Evolutionary conservation across 2,888 invertebrate genomes (phyloP).

Genomic region (Creontiades dilutus): DNA sequence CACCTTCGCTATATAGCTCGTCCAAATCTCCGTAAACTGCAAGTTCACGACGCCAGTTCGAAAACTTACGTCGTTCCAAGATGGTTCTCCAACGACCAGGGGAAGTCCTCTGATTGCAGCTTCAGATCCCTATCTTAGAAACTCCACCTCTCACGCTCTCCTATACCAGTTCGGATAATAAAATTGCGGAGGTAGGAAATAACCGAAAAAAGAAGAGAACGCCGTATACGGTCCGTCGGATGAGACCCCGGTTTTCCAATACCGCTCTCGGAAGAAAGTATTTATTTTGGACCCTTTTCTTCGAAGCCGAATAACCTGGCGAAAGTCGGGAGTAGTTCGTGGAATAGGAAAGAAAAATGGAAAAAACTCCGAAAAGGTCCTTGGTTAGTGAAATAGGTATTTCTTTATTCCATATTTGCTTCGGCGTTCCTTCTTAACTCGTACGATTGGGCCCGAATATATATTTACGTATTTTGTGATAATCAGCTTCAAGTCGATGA

Average conservation of each 20-base stretch:
- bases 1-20: not conserved
- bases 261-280: not conserved
- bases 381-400: no score
- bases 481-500: no score
- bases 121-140: not conserved
- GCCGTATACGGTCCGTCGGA: slow-evolving; percentile 4
- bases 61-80: slow-evolving; percentile 25
- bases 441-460: no score
- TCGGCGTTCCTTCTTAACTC: no score
- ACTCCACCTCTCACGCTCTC: not conserved
- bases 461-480: no score
- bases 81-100: not conserved
- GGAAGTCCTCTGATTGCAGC: not conserved
- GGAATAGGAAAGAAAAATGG: no score
- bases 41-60: not conserved
- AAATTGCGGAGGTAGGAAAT: not conserved
- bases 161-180: not conserved
- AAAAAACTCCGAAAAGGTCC: no score
- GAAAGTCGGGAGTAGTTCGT: not conserved
- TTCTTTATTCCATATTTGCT: no score
- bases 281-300: slow-evolving; percentile 16
- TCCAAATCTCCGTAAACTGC: not conserved
- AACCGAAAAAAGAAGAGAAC: slow-evolving; percentile 28
- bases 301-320: slow-evolving; percentile 28
- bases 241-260: slow-evolving; percentile 5